Conservation (phyloP, 1,140 invertebrate genomes). For the Matsumurasca onukii region DNA sequence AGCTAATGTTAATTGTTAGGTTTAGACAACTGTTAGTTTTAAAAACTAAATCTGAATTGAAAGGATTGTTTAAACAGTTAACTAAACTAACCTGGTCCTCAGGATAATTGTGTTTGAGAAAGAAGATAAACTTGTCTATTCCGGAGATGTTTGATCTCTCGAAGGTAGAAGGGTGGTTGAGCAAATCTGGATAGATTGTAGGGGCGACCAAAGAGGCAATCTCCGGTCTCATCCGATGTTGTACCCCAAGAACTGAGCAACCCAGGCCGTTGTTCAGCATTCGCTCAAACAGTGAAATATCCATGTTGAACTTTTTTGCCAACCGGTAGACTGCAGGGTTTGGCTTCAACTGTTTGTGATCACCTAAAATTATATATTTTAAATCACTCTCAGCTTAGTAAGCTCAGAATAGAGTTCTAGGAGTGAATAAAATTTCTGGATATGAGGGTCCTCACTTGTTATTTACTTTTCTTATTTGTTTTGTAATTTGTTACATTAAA, state of each 20-base stretch:
- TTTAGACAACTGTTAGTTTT: no score
- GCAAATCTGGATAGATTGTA: slow-evolving; percentile 58
- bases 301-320: slow-evolving; percentile 58
- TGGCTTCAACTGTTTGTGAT: slow-evolving; percentile 75
- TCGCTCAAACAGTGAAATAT: slow-evolving; percentile 74
- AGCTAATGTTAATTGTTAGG: no score
- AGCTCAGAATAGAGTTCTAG: no score
- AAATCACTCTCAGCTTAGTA: no score
- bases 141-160: slow-evolving; percentile 54
- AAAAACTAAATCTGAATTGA: no score
- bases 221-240: slow-evolving; percentile 68
- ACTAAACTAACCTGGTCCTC: slow-evolving; percentile 53
- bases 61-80: no score
- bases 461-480: no score
- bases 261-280: slow-evolving; percentile 62
- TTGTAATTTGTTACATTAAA: no score
- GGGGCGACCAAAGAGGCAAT: slow-evolving; percentile 61
- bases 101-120: slow-evolving; percentile 56
- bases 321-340: slow-evolving; percentile 59
- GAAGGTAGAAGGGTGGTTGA: slow-evolving; percentile 56
- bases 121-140: slow-evolving; percentile 58
- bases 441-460: no score
- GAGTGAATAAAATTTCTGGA: no score
- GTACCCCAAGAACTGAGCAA: slow-evolving; percentile 54
- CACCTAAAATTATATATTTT: no score